Conservation (phyloP, 2,113 vertebrate genomes). For the Drymodes brunneopygia region DNA sequence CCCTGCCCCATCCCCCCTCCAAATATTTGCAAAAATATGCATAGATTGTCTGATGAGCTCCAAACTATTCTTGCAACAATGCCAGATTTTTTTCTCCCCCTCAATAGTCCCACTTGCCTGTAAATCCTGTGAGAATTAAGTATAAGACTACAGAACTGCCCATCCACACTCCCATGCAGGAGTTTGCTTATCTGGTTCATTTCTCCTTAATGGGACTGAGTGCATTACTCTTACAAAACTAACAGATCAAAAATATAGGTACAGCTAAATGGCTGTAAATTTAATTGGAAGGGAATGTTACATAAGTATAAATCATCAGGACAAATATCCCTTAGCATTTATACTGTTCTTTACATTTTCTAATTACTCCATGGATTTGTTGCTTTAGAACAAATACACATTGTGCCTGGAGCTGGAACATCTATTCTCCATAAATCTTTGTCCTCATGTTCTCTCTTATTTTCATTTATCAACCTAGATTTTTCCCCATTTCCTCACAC, state of each 20-base stretch:
- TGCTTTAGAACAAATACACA: neutral
- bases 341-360: constrained; percentile 17
- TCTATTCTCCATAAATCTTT: constrained; percentile 10
- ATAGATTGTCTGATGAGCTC: constrained; percentile 34
- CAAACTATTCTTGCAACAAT: constrained; percentile 14
- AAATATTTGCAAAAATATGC: constrained; percentile 65
- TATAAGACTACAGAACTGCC: neutral
- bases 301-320: neutral
- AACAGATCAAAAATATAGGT: constrained; percentile 14
- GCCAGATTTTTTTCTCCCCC: neutral
- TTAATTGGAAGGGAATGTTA: constrained; percentile 3
- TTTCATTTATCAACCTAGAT: constrained; percentile 13
- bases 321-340: constrained; percentile 26
- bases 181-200: constrained; percentile 38
- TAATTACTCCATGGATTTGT: neutral
- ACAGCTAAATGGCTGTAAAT: constrained; percentile 13
- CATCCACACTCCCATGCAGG: accelerated
- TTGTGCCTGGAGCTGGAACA: neutral
- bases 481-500: neutral
- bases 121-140: neutral
- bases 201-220: constrained; percentile 3
- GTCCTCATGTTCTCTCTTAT: neutral
- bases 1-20: neutral
- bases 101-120: neutral
- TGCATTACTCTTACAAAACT: constrained; percentile 21